Conservation (phyloP, 2,113 vertebrate species). For the Nicator chloris region DNA sequence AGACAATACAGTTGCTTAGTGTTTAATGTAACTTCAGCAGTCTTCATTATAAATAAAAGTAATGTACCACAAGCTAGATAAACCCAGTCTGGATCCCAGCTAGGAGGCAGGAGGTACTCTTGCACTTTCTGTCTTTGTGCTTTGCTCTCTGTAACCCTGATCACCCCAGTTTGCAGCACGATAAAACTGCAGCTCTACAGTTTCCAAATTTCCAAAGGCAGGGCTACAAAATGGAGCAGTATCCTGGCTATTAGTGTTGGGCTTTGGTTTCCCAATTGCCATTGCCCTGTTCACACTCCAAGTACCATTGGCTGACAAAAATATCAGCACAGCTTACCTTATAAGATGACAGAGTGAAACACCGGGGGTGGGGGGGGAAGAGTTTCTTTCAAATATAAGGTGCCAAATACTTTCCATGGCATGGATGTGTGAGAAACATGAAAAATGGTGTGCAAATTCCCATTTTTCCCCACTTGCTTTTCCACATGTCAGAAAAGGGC, state of each 20-base stretch:
- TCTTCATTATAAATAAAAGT: background rate
- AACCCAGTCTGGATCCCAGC: background rate
- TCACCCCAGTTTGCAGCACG: background rate
- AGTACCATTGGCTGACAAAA: background rate
- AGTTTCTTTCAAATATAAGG: background rate
- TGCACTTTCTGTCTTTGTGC: background rate
- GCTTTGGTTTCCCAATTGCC: background rate
- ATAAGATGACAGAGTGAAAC: background rate
- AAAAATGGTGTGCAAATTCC: background rate
- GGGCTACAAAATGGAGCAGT: background rate
- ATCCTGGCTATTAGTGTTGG: background rate
- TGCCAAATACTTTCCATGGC: background rate
- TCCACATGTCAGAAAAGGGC: background rate
- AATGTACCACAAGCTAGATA: background rate
- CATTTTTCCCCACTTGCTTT: background rate
- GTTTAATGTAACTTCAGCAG: background rate
- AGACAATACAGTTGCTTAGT: background rate
- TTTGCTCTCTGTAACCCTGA: background rate
- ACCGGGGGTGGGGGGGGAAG: rapidly evolving
- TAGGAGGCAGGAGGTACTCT: background rate
- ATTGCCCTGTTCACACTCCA: background rate
- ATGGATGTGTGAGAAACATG: background rate
- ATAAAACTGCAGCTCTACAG: rapidly evolving
- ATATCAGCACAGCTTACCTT: background rate
- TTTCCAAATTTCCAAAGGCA: background rate